phyloP scores from a whole-genome alignment of 2,888 invertebrate species.

The Nomada fabriciana region DNA sequence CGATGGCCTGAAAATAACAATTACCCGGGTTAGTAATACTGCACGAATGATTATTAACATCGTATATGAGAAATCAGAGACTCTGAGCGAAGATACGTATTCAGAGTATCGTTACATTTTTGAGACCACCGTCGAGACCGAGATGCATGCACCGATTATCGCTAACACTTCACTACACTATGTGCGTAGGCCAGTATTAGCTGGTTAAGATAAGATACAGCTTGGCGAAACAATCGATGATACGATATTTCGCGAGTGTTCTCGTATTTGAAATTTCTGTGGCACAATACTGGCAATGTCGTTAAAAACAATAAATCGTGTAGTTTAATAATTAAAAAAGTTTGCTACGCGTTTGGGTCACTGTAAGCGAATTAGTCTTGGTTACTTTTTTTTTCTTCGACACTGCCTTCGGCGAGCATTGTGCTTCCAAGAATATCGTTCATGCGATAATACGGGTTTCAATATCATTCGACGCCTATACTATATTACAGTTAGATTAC shows the following conservation, averaged over 20 bases:
- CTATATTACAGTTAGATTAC: too few species aligned
- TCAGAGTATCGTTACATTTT: background rate
- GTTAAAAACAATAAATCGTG: too few species aligned
- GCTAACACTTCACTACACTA: background rate
- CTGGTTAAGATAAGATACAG: slow-evolving; percentile 1
- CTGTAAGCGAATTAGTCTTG: background rate
- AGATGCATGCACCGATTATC: background rate
- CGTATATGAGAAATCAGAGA: background rate
- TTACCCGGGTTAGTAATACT: background rate
- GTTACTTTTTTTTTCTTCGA: background rate
- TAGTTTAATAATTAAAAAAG: background rate
- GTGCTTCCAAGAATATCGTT: background rate
- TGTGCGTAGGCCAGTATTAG: background rate
- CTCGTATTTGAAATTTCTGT: too few species aligned
- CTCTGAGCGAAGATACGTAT: background rate
- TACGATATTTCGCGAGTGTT: background rate
- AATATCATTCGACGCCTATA: background rate
- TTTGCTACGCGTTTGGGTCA: background rate
- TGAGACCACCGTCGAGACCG: background rate
- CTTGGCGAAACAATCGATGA: background rate
- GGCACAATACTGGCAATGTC: too few species aligned
- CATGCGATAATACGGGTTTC: background rate
- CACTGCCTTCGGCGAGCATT: background rate
- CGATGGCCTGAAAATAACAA: slow-evolving; percentile 37
- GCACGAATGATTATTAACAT: background rate